Evolutionary conservation across 2,888 invertebrate genomes (phyloP).

Genomic region (Ectobius pallidus): DNA sequence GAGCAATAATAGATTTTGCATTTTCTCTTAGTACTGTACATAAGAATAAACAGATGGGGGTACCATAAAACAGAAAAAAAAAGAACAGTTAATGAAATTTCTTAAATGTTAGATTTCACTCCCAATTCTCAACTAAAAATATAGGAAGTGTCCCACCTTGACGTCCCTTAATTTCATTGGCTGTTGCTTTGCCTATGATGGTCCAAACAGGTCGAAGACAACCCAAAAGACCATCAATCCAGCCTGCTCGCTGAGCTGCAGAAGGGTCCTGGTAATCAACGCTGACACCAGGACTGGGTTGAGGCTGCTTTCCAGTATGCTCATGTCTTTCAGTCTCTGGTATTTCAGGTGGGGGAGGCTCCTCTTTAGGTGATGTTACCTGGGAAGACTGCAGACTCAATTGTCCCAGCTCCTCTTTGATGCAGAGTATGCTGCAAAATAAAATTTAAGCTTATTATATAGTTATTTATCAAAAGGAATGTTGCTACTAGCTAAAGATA

Average conservation of each 20-base stretch:
- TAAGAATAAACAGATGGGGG: no score
- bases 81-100: no score
- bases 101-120: no score
- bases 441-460: neutral
- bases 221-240: conserved; percentile 84
- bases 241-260: conserved; percentile 54
- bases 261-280: conserved; percentile 43
- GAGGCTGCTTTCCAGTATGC: neutral
- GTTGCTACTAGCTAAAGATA: conserved; percentile 1
- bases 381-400: conserved; percentile 54
- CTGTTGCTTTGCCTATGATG: conserved; percentile 80
- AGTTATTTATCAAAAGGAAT: neutral
- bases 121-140: no score
- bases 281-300: conserved; percentile 49
- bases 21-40: no score
- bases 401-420: conserved; percentile 67
- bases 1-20: no score
- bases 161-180: conserved; percentile 69
- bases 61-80: no score
- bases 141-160: conserved; percentile 65
- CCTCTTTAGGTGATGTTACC: conserved; percentile 26
- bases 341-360: conserved; percentile 7
- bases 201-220: conserved; percentile 88
- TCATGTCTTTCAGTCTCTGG: conserved; percentile 14
- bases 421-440: conserved; percentile 65